Evolutionary conservation across 2,888 invertebrate genomes (phyloP).

Genomic region (Camponotus fellah): DNA sequence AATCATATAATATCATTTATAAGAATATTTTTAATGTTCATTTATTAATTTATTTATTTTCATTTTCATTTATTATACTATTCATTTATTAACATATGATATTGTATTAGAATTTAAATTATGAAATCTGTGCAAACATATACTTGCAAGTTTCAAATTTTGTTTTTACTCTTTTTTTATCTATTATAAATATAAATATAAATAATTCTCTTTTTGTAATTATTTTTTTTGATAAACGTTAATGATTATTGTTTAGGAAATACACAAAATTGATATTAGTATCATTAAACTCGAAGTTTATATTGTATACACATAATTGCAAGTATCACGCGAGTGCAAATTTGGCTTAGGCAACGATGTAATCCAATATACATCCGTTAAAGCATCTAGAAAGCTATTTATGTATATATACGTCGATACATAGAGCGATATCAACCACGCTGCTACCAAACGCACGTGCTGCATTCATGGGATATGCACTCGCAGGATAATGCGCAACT

Average conservation of each 20-base stretch:
- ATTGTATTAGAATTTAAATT: not conserved
- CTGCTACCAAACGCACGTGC: conserved; percentile 61
- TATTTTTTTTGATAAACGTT: not conserved
- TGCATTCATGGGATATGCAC: conserved; percentile 44
- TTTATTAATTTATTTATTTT: no score
- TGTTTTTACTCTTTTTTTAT: not conserved
- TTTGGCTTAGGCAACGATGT: conserved; percentile 36
- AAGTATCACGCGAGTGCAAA: conserved; percentile 41
- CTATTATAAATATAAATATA: not conserved
- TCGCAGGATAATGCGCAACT: not conserved
- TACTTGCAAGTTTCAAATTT: not conserved
- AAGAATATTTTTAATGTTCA: not conserved
- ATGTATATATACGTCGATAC: conserved; percentile 10
- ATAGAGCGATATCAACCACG: conserved; percentile 12
- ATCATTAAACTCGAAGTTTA: conserved; percentile 32
- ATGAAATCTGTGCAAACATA: not conserved
- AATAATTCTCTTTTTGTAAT: not conserved
- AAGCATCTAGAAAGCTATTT: conserved; percentile 24
- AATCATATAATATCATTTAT: not conserved
- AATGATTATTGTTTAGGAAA: not conserved
- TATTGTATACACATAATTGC: not conserved
- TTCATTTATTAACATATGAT: not conserved
- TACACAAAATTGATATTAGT: conserved; percentile 16
- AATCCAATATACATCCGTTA: conserved; percentile 42
- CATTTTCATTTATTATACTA: not conserved